phyloP scores from a whole-genome alignment of 2,888 invertebrate species.

The Pyrrhosoma nymphula region DNA sequence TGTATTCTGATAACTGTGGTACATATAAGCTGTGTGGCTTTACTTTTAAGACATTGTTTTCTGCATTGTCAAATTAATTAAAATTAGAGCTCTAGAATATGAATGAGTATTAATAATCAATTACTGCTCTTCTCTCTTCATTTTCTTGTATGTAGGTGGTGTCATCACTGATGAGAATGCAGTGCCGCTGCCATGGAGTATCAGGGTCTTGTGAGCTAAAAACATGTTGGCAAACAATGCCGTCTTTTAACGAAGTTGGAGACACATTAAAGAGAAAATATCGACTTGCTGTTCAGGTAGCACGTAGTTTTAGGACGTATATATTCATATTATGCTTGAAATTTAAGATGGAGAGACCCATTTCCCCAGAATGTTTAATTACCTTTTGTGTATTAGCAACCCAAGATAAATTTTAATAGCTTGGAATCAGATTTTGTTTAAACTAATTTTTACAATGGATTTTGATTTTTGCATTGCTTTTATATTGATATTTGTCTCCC shows the following conservation, averaged over 20 bases:
- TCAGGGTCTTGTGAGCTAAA: constrained; percentile 82
- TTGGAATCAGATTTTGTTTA: too few relatives aligned
- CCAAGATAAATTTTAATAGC: too few relatives aligned
- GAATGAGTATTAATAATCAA: too few relatives aligned
- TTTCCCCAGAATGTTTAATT: neutral
- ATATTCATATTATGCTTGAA: neutral
- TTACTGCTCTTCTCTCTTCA: neutral
- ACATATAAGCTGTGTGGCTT: too few relatives aligned
- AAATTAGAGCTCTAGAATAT: too few relatives aligned
- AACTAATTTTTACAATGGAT: too few relatives aligned
- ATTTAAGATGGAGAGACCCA: neutral
- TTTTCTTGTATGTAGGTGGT: constrained; percentile 76
- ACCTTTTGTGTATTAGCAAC: too few relatives aligned
- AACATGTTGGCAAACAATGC: constrained; percentile 81
- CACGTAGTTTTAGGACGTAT: constrained; percentile 38
- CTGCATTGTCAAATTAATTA: too few relatives aligned
- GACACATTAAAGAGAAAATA: constrained; percentile 80
- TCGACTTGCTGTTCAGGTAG: constrained; percentile 79
- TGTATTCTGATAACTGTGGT: too few relatives aligned
- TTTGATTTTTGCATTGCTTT: too few relatives aligned
- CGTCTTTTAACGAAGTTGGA: constrained; percentile 79
- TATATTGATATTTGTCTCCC: too few relatives aligned
- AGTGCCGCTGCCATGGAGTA: constrained; percentile 82
- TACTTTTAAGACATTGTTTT: too few relatives aligned
- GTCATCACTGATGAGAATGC: constrained; percentile 78